Percentiles rank a stretch among this genome's conserved stretches.
Evolutionary conservation across 2,797 vertebrate species (phyloP).

Genomic region (Picus viridis): DNA sequence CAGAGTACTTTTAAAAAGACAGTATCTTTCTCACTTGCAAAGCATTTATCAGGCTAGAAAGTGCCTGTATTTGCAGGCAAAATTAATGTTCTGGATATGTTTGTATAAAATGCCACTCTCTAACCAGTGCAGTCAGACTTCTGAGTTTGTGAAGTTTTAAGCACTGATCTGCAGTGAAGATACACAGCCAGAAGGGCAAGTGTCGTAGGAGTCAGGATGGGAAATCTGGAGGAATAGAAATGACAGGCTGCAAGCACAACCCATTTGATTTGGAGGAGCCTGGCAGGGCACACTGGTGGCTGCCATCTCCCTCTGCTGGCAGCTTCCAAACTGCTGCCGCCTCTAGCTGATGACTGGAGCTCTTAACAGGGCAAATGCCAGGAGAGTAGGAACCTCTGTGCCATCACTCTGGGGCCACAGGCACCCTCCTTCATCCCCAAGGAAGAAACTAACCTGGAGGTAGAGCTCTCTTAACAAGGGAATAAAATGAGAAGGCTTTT

Average conservation of each 20-base stretch:
- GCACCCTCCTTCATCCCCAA: background rate
- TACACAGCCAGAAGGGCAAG: background rate
- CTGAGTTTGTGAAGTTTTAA: background rate
- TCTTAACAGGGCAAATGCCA: background rate
- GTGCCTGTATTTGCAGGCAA: background rate
- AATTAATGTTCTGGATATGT: background rate
- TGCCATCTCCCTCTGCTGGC: conserved; percentile 53
- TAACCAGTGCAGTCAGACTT: background rate
- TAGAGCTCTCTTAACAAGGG: background rate
- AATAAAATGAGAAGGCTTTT: background rate
- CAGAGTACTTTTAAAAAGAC: background rate
- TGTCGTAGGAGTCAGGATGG: accelerated
- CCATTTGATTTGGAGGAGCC: background rate
- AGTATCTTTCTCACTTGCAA: background rate
- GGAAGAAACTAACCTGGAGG: background rate
- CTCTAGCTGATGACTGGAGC: background rate
- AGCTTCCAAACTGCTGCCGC: background rate
- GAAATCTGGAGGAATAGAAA: background rate
- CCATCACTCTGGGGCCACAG: background rate
- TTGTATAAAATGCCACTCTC: background rate
- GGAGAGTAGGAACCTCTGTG: background rate
- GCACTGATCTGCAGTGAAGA: background rate
- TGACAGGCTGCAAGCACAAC: background rate
- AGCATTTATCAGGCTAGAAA: background rate
- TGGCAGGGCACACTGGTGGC: accelerated